These are phyloP conservation scores for Barypeithes pellucidus DNA, from an alignment of 2,888 invertebrate species.

Conservation along the genomic window DNA sequence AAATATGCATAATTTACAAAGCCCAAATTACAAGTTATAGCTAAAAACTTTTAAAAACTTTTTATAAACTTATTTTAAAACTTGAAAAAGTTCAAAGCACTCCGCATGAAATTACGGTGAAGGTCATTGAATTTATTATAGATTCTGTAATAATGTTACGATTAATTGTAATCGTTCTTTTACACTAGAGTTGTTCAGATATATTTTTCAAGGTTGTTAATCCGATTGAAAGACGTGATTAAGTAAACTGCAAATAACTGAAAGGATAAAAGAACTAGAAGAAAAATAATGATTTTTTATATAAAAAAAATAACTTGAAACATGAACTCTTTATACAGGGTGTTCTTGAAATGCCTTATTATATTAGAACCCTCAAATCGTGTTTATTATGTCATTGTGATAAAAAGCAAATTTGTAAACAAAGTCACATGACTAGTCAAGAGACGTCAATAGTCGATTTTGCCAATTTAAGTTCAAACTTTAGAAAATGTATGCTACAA, in stretches of 20 bases:
- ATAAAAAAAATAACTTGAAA: too few species aligned
- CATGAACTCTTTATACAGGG: too few species aligned
- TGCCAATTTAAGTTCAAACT: too few species aligned
- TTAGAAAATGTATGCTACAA: too few species aligned
- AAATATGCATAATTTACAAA: conserved; percentile 21
- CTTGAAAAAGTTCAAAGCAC: conserved; percentile 42
- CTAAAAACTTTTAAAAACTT: conserved; percentile 4
- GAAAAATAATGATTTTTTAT: too few species aligned
- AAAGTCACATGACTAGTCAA: too few species aligned
- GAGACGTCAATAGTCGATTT: too few species aligned
- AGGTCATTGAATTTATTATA: conserved; percentile 48
- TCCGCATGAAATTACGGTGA: conserved; percentile 47
- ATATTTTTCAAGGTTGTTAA: conserved; percentile 15
- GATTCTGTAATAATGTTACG: conserved; percentile 26
- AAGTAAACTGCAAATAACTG: neutral
- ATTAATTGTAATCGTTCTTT: conserved; percentile 21
- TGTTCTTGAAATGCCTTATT: too few species aligned
- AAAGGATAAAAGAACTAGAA: neutral
- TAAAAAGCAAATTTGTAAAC: too few species aligned
- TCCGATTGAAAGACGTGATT: conserved; percentile 4
- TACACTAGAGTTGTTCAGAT: conserved; percentile 13
- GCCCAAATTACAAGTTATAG: neutral
- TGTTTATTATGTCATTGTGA: too few species aligned
- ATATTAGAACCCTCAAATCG: too few species aligned
- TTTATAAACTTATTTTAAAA: neutral